phyloP scores from a whole-genome alignment of 2,113 vertebrate species.

The Dicaeum eximium region DNA sequence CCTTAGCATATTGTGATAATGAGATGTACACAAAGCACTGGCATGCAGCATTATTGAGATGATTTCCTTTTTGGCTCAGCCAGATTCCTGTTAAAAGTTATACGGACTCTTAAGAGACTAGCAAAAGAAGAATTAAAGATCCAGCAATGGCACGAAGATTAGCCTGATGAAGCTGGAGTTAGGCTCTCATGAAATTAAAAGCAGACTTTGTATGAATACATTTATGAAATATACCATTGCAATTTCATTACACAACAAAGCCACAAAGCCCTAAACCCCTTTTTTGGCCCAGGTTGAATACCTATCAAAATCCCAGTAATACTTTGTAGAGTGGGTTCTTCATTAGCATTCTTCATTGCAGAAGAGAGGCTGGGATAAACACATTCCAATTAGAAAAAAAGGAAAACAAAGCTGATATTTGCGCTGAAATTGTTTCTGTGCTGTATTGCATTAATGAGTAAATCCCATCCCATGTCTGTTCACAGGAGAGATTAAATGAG shows the following conservation, averaged over 20 bases:
- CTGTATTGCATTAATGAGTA: background rate
- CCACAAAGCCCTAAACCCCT: background rate
- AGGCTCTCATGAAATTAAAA: conserved; percentile 45
- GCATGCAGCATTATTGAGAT: conserved; percentile 45
- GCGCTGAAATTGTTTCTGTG: background rate
- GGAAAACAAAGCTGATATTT: background rate
- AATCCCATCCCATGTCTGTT: background rate
- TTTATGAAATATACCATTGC: conserved; percentile 25
- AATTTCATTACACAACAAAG: background rate
- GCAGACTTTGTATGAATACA: conserved; percentile 26
- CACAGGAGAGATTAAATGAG: background rate
- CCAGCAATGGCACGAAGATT: conserved; percentile 46
- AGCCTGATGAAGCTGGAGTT: conserved; percentile 19
- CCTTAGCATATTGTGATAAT: conserved; percentile 40
- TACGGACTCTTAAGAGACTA: conserved; percentile 32
- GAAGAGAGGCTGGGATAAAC: background rate
- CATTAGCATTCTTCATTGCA: background rate
- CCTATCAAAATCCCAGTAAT: background rate
- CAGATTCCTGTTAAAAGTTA: conserved; percentile 65
- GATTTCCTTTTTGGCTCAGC: conserved; percentile 65
- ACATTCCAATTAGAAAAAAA: background rate
- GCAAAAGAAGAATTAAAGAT: conserved; percentile 51
- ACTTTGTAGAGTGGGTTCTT: background rate
- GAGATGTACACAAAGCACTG: conserved; percentile 55
- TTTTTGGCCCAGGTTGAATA: background rate